These are phyloP conservation scores for Chrysina gloriosa DNA, from an alignment of 2,888 invertebrate species.

Conservation along the genomic window DNA sequence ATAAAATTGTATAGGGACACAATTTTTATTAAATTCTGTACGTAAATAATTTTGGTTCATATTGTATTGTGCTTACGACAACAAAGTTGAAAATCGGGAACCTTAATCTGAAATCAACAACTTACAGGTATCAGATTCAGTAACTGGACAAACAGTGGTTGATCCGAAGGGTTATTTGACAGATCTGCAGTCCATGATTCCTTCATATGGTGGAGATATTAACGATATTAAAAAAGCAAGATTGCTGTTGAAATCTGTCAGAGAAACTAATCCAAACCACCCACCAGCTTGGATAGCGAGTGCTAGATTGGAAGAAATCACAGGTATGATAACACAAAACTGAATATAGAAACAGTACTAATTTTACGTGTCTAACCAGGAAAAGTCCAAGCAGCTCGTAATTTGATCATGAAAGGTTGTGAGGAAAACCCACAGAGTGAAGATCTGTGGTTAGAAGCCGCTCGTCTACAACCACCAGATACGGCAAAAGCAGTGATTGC, in stretches of 20 bases:
- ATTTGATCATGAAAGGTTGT: conserved; percentile 98
- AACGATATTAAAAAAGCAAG: conserved; percentile 98
- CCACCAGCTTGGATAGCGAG: conserved; percentile 99
- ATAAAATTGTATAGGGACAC: too few relatives aligned
- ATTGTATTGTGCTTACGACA: too few relatives aligned
- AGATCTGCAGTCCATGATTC: conserved; percentile 98
- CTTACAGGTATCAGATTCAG: conserved; percentile 90
- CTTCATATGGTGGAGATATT: conserved; percentile 97
- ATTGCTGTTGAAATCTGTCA: conserved; percentile 92
- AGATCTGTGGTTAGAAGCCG: conserved; percentile 98
- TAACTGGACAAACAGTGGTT: conserved; percentile 98
- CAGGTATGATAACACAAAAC: conserved; percentile 38
- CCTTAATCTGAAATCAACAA: too few relatives aligned
- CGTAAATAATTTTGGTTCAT: too few relatives aligned
- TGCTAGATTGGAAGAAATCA: conserved; percentile 93
- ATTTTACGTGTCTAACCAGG: conserved; percentile 56
- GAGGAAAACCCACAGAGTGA: conserved; percentile 97
- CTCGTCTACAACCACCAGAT: conserved; percentile 91
- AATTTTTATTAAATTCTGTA: too few relatives aligned
- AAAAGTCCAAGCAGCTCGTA: conserved; percentile 94
- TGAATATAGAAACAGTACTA: conserved; percentile 1
- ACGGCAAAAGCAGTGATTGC: conserved; percentile 96
- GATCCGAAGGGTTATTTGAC: conserved; percentile 99
- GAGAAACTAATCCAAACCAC: conserved; percentile 98
- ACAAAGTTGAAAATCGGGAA: too few relatives aligned